Evolutionary conservation across 2,888 invertebrate species (phyloP).

Genomic region (Apodemia mormo): DNA sequence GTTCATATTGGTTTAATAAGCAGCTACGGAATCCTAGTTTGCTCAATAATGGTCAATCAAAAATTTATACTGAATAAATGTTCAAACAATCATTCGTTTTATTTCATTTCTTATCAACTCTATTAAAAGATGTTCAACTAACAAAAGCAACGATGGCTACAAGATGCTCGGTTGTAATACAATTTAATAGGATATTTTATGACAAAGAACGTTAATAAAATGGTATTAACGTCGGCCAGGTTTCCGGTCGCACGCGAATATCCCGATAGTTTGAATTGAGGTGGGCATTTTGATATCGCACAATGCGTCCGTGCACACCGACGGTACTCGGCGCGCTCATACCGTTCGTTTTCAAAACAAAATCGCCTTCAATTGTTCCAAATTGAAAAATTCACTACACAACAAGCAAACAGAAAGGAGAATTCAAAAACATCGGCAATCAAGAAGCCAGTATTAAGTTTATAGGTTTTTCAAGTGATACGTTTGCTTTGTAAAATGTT

Average conservation of each 20-base stretch:
- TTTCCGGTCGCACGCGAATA: constrained; percentile 66
- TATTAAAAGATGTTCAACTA: not conserved
- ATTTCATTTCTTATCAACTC: not conserved
- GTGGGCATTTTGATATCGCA: constrained; percentile 56
- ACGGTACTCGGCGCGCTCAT: constrained; percentile 51
- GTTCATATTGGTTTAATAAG: too few relatives aligned
- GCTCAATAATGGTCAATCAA: too few relatives aligned
- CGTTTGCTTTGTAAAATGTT: constrained; percentile 14
- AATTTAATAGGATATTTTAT: constrained; percentile 24
- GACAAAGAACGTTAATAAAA: constrained; percentile 45
- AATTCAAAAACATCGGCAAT: constrained; percentile 67
- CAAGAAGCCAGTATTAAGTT: constrained; percentile 1
- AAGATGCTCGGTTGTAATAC: constrained; percentile 11
- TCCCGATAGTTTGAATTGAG: constrained; percentile 52
- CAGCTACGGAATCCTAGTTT: too few relatives aligned
- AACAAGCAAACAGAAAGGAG: constrained; percentile 68
- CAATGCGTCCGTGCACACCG: constrained; percentile 56
- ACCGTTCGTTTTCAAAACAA: constrained; percentile 75
- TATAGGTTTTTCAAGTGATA: constrained; percentile 8
- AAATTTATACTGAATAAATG: too few relatives aligned
- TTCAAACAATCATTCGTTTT: not conserved
- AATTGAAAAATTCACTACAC: constrained; percentile 67
- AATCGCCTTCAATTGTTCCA: constrained; percentile 67
- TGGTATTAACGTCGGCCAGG: constrained; percentile 40
- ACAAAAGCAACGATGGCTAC: not conserved